Percentiles rank a stretch among this genome's conserved stretches.
These are phyloP conservation scores for Malacoraja senta DNA, from an alignment of 2,797 vertebrate species.

Conservation along the genomic window DNA sequence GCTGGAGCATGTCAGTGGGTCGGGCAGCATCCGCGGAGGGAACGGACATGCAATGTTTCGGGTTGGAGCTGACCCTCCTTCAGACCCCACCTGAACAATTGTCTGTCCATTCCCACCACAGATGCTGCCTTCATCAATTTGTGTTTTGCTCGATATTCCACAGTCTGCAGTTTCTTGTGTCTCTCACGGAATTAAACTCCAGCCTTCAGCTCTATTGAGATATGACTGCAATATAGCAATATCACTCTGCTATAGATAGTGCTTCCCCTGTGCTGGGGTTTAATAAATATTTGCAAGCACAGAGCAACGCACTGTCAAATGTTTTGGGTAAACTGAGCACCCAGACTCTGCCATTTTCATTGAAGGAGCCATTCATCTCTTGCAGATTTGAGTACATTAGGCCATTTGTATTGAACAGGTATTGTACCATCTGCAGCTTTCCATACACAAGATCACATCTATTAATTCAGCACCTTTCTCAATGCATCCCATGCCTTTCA, in stretches of 20 bases:
- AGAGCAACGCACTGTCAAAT: background rate
- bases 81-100: too few species aligned
- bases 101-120: too few species aligned
- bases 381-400: background rate
- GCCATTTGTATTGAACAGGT: background rate
- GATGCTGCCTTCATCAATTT: too few species aligned
- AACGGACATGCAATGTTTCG: too few species aligned
- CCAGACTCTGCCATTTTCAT: background rate
- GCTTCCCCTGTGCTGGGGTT: background rate
- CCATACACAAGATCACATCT: background rate
- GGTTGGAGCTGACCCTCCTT: too few species aligned
- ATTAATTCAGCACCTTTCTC: background rate
- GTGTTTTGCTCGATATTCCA: too few species aligned
- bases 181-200: background rate
- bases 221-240: background rate
- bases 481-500: background rate
- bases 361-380: slow-evolving; percentile 23
- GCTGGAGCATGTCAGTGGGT: too few species aligned
- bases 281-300: background rate
- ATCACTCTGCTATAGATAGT: background rate
- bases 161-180: too few species aligned
- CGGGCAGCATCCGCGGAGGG: too few species aligned
- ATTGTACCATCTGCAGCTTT: background rate
- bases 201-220: background rate
- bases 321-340: background rate